phyloP scores from a whole-genome alignment of 2,797 vertebrate species.

The Glyptemys insculpta region DNA sequence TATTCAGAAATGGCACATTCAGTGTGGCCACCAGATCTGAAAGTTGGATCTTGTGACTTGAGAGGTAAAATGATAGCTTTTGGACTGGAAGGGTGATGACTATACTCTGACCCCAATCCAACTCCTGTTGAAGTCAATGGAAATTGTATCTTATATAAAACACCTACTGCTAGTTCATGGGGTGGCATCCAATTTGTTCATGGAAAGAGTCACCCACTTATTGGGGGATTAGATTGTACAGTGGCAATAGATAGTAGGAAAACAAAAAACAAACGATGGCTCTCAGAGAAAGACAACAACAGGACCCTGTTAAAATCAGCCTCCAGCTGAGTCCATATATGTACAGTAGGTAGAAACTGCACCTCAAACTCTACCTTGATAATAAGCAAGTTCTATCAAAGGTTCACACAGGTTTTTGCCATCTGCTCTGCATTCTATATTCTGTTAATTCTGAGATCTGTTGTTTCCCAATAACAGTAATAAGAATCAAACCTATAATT shows the following conservation, averaged over 20 bases:
- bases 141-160: not conserved
- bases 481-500: not conserved
- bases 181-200: not conserved
- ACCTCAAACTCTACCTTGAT: not conserved
- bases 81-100: not conserved
- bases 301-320: not conserved
- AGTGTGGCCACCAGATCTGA: not conserved
- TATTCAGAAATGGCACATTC: not conserved
- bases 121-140: not conserved
- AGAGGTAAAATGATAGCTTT: not conserved
- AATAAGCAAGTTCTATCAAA: not conserved
- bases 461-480: not conserved
- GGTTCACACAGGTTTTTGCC: not conserved
- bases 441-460: not conserved
- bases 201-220: not conserved
- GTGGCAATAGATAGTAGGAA: not conserved
- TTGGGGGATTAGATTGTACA: not conserved
- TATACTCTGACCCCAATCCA: rapidly evolving
- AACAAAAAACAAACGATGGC: not conserved
- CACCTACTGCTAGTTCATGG: not conserved
- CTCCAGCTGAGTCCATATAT: not conserved
- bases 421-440: not conserved
- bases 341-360: not conserved
- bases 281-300: not conserved
- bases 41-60: not conserved